Evolutionary conservation across 2,113 vertebrate species (phyloP).

Genomic region (Coracopsis vasa): DNA sequence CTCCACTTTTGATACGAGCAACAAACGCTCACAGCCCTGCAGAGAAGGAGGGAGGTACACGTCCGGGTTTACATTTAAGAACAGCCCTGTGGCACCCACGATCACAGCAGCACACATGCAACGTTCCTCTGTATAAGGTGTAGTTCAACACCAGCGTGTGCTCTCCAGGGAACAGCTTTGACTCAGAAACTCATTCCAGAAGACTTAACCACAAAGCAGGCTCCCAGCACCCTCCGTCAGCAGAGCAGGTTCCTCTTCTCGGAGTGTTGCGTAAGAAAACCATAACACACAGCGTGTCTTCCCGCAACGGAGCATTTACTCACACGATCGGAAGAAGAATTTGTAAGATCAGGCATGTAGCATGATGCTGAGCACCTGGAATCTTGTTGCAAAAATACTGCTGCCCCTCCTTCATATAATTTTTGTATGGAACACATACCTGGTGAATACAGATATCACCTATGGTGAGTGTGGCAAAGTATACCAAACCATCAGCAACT

Average conservation of each 20-base stretch:
- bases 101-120: background rate
- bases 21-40: background rate
- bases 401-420: background rate
- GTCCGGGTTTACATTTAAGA: background rate
- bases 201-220: background rate
- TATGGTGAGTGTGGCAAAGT: background rate
- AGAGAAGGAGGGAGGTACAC: background rate
- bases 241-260: background rate
- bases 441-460: background rate
- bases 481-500: no score
- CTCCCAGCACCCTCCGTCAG: background rate
- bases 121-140: fast-evolving
- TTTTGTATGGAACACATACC: background rate
- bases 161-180: background rate
- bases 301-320: background rate
- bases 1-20: background rate
- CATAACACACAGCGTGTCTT: fast-evolving
- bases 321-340: no score
- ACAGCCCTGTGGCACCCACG: no score
- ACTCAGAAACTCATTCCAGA: background rate
- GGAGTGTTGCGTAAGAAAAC: background rate
- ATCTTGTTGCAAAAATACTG: background rate
- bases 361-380: background rate
- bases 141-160: fast-evolving
- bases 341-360: fast-evolving